Evolutionary conservation across 2,888 invertebrate species (phyloP), one percentile per base, ranked within the genome.

Genomic region (Acronicta psi): DNA sequence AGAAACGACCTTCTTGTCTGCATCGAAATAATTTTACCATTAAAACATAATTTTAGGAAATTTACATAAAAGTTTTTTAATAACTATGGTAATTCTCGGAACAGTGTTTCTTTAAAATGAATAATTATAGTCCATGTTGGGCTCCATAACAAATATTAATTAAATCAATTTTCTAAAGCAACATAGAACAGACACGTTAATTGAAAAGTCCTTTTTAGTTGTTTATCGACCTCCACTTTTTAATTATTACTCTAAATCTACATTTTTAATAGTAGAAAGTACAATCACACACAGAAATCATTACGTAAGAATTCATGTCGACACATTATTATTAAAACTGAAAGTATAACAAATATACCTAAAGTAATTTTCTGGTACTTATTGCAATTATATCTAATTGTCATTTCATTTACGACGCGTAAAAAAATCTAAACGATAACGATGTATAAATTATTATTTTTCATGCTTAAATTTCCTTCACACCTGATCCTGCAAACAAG

Each of bases 401-500:
- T 53, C 14, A 34, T 3, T 10, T 41, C 6, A 46, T 51, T n/a
- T 16, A 23, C 46, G 18, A 45, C 14, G 20, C 13, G 20, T 47
- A 40, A 45, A 49, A 54, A 57, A 51, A 23, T 51, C 46, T 37
- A 11, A 29, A 11, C 1, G 37, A 17, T 49, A 53, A 66, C 49
- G 53, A 58, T 49, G 14, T 66, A 65, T 62, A 73, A 4, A 78
- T 77, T 56, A 64, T 77, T 68, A 52, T 74, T 69, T 65, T 67
- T 44, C 53, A 46, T 59, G 58, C 68, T 69, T 79, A 84, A 73
- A 75, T 75, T 74, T 77, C 78, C 77, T 83, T 84, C 79, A 68
- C 86, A 87, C 88, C 87, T 89, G 88, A 87, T 86, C 85, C 84
- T 75, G 69, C 80, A 82, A 87, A 89, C 86, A 89, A 81, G 82